Evolutionary conservation across 2,888 invertebrate genomes (phyloP).

Genomic region (Melieria picta): DNA sequence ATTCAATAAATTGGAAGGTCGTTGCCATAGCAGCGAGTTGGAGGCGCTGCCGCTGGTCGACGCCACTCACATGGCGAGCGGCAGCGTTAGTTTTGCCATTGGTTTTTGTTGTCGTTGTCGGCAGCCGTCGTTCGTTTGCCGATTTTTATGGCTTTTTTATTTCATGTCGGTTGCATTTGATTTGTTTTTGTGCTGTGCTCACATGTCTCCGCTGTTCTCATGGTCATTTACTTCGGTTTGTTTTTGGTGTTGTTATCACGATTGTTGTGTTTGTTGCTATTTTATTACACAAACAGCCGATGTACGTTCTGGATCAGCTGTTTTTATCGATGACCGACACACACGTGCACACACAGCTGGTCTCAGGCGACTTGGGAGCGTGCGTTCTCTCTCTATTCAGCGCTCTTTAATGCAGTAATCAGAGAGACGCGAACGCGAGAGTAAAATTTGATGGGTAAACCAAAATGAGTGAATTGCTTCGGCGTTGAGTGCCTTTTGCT

Average conservation of each 20-base stretch:
- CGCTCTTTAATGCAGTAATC: too few species aligned
- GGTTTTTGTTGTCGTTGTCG: conserved; percentile 14
- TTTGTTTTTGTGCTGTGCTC: conserved; percentile 7
- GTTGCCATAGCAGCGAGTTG: conserved; percentile 59
- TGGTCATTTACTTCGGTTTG: conserved; percentile 21
- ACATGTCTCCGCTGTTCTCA: conserved; percentile 11
- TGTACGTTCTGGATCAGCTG: conserved; percentile 31
- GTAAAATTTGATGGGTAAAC: too few species aligned
- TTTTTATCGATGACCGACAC: conserved; percentile 5
- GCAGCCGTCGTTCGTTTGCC: conserved; percentile 20
- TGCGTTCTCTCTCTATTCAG: background rate
- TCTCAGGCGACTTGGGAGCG: background rate
- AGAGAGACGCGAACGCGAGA: too few species aligned
- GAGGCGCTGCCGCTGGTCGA: conserved; percentile 26
- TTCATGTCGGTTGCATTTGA: conserved; percentile 3
- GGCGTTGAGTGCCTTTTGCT: too few species aligned
- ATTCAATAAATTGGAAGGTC: conserved; percentile 62
- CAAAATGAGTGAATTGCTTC: too few species aligned
- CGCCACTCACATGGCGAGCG: background rate
- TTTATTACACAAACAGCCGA: conserved; percentile 19
- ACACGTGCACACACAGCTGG: background rate
- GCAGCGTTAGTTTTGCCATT: background rate
- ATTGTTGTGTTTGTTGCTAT: conserved; percentile 9
- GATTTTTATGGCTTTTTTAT: conserved; percentile 6
- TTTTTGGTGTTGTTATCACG: conserved; percentile 12